A percentile compares a stretch with the other conserved stretches of the same genome.
Evolutionary conservation across 2,113 vertebrate genomes (phyloP).

Genomic region (Lates calcarifer): DNA sequence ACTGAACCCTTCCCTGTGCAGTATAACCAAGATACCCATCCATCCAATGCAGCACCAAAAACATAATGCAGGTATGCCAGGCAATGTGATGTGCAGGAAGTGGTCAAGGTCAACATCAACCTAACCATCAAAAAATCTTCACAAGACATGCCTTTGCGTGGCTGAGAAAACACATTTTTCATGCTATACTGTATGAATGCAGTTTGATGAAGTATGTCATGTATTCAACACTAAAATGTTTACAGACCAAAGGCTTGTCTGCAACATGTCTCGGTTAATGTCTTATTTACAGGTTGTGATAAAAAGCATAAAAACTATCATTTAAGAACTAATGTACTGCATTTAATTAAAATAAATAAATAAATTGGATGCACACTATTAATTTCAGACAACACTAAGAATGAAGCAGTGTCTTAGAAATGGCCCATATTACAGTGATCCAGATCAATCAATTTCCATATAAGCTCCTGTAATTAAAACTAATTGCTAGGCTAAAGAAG

Average conservation of each 20-base stretch:
- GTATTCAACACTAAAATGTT: background rate
- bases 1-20: background rate
- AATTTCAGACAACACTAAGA: background rate
- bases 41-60: background rate
- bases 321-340: background rate
- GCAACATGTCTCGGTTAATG: background rate
- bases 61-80: background rate
- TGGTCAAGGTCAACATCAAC: background rate
- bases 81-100: background rate
- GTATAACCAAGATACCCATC: background rate
- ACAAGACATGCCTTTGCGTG: background rate
- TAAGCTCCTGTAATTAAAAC: conserved; percentile 72
- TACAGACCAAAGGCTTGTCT: background rate
- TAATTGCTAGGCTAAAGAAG: conserved; percentile 67
- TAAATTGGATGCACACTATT: background rate
- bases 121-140: background rate
- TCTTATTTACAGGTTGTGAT: background rate
- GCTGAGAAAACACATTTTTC: too few species aligned
- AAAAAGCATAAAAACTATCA: background rate
- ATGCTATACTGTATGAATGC: background rate
- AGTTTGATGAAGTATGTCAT: background rate
- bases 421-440: conserved; percentile 28
- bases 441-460: conserved; percentile 70
- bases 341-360: background rate
- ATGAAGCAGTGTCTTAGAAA: conserved; percentile 6